Conservation (phyloP, 2,888 invertebrate genomes). For the Patella depressa region DNA sequence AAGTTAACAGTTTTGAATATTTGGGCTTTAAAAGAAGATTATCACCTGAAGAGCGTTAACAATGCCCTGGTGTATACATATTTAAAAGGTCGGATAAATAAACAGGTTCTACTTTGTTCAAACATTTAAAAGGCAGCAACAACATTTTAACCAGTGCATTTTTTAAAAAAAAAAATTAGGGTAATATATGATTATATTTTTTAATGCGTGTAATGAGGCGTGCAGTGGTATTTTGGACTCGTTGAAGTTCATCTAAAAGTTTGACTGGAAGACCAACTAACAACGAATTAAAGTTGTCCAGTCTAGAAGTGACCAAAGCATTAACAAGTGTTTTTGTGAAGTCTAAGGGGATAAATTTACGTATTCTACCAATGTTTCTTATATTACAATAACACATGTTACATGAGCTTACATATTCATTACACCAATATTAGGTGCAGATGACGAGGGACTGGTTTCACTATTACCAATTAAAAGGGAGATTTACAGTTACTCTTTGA, state of each 20-base stretch:
- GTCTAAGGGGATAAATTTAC: neutral
- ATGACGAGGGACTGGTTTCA: neutral
- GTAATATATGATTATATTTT: neutral
- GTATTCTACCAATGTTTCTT: neutral
- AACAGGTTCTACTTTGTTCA: neutral
- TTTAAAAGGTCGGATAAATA: neutral
- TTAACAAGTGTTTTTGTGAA: neutral
- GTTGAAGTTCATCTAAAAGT: neutral
- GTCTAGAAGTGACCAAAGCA: neutral
- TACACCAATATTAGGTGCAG: neutral
- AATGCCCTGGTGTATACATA: neutral
- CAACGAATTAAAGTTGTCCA: neutral
- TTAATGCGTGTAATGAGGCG: neutral
- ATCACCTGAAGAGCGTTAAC: neutral
- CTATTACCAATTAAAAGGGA: neutral
- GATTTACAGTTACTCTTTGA: neutral
- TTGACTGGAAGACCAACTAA: neutral
- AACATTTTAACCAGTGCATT: neutral
- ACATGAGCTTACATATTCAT: neutral
- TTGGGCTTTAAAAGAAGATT: neutral
- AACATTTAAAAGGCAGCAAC: neutral
- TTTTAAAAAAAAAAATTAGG: neutral
- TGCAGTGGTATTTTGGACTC: neutral
- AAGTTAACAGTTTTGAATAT: neutral
- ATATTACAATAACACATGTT: neutral